A percentile compares a stretch with the other conserved stretches of the same genome.
Evolutionary conservation across 2,888 invertebrate species (phyloP).

Genomic region (Macrosoma leucophasiata): DNA sequence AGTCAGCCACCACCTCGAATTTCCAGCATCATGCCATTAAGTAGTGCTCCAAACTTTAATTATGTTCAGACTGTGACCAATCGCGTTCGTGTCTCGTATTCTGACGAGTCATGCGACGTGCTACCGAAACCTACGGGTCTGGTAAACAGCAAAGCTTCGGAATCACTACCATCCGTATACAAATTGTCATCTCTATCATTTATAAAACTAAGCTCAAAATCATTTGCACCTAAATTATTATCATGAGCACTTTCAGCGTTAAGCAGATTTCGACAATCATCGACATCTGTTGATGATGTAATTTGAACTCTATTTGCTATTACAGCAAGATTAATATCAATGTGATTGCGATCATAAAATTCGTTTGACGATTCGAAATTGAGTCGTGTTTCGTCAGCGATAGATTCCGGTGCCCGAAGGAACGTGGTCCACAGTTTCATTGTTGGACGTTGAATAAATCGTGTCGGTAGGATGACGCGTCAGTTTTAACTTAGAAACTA

Average conservation of each 20-base stretch:
- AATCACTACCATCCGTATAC: constrained; percentile 24
- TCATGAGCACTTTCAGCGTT: constrained; percentile 44
- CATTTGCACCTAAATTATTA: constrained; percentile 31
- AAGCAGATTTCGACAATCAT: constrained; percentile 46
- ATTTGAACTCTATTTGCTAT: constrained; percentile 55
- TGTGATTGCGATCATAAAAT: constrained; percentile 32
- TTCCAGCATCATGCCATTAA: constrained; percentile 70
- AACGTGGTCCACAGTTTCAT: constrained; percentile 63
- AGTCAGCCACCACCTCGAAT: constrained; percentile 70
- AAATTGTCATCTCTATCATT: constrained; percentile 39
- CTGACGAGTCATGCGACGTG: constrained; percentile 72
- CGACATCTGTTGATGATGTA: constrained; percentile 38
- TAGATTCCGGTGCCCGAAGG: constrained; percentile 57
- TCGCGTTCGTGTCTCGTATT: constrained; percentile 72
- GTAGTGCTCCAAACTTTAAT: constrained; percentile 74
- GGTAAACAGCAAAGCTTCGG: constrained; percentile 28
- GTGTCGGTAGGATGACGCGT: constrained; percentile 68
- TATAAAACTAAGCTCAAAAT: constrained; percentile 43
- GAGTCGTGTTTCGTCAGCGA: constrained; percentile 50
- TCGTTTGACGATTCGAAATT: constrained; percentile 43
- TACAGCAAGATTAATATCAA: constrained; percentile 41
- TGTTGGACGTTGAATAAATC: constrained; percentile 64
- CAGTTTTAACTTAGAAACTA: constrained; percentile 68
- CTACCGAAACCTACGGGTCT: constrained; percentile 64
- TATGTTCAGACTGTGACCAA: constrained; percentile 75